phyloP scores from a whole-genome alignment of 2,113 vertebrate species.

The Trochalopteron elliotii region DNA sequence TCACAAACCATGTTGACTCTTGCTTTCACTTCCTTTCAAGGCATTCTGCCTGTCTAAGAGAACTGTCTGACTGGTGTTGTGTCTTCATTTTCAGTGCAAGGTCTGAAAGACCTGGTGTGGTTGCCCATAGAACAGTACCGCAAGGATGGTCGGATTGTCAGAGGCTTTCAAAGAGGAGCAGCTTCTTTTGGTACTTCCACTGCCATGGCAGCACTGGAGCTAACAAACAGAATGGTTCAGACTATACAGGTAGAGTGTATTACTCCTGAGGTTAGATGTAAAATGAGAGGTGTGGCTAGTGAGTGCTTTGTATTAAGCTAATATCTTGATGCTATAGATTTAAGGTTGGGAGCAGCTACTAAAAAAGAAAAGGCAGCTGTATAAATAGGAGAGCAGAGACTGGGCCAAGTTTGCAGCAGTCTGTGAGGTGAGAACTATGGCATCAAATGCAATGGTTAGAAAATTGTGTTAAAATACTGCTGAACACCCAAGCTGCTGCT shows the following conservation, averaged over 20 bases:
- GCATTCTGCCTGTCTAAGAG: not conserved
- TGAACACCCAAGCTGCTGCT: not conserved
- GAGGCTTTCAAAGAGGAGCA: slow-evolving; percentile 93
- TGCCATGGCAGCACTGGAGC: slow-evolving; percentile 95
- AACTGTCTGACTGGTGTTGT: not conserved
- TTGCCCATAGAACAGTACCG: slow-evolving; percentile 97
- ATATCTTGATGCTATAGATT: not conserved
- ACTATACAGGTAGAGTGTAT: slow-evolving; percentile 88
- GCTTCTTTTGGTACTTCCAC: slow-evolving; percentile 98
- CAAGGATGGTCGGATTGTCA: slow-evolving; percentile 92
- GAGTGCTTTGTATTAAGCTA: not conserved
- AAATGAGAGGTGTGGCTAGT: not conserved
- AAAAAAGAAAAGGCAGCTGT: not conserved
- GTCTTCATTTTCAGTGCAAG: slow-evolving; percentile 84
- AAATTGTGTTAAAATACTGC: not conserved
- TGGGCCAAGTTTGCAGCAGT: not conserved
- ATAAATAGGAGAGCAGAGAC: not conserved
- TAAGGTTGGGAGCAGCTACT: not conserved
- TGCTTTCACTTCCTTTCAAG: not conserved
- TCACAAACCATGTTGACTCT: not conserved
- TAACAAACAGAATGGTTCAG: slow-evolving; percentile 96
- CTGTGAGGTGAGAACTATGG: not conserved
- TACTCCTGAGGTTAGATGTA: not conserved
- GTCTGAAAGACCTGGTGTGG: slow-evolving; percentile 97
- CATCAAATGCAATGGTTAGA: not conserved